These are phyloP conservation scores for Uropsilus gracilis DNA, from an alignment of 2,113 vertebrate species.

Conservation along the genomic window DNA sequence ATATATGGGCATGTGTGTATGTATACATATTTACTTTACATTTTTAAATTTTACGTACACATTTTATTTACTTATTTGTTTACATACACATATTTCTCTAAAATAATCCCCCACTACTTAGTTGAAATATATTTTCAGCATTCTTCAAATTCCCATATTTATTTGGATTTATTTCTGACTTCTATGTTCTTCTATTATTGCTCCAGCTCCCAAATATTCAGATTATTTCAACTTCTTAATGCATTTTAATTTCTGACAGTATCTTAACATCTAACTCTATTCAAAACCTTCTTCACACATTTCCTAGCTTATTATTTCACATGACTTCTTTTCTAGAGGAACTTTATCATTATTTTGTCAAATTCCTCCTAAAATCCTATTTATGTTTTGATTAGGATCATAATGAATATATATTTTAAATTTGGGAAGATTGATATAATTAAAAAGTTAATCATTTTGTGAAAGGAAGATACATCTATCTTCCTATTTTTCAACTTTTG, in stretches of 20 bases:
- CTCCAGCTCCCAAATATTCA: background rate
- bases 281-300: background rate
- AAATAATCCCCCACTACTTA: background rate
- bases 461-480: background rate
- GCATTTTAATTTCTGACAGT: constrained; percentile 2
- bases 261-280: background rate
- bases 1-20: too few species aligned
- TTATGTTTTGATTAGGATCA: background rate
- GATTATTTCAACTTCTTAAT: background rate
- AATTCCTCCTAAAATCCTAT: background rate
- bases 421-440: background rate
- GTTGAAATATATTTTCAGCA: background rate
- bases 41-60: too few species aligned
- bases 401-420: background rate
- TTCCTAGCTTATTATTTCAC: background rate
- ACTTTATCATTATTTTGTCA: background rate
- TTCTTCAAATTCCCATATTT: background rate
- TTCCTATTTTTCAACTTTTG: constrained; percentile 40
- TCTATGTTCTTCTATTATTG: constrained; percentile 11
- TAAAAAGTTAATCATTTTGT: background rate
- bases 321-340: background rate
- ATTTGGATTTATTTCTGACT: background rate
- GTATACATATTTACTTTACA: too few species aligned
- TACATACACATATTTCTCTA: too few species aligned
- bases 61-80: too few species aligned